Conservation (phyloP, 2,113 vertebrate genomes). For the Dasyprocta punctata region DNA sequence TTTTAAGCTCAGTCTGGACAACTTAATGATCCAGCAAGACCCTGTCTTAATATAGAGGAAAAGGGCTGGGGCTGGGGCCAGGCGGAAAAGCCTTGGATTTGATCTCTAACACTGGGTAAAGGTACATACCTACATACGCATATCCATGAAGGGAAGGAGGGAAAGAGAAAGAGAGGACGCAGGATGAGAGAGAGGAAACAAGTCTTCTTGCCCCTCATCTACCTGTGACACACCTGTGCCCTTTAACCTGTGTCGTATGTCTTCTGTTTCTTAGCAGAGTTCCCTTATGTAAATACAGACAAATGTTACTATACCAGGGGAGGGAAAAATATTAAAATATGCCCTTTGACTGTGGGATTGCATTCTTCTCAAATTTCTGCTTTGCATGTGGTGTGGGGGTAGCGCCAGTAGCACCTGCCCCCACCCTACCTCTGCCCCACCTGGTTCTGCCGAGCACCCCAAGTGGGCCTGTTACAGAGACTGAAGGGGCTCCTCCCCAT, state of each 20-base stretch:
- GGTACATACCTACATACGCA: too few species aligned
- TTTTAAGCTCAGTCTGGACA: neutral
- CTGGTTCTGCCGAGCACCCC: neutral
- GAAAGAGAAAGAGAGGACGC: neutral
- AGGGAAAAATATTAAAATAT: neutral
- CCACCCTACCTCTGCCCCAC: neutral
- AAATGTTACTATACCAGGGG: too few species aligned
- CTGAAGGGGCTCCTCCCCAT: neutral
- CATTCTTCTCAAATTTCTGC: neutral
- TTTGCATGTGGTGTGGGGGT: neutral
- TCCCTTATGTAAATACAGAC: neutral
- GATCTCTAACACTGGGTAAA: neutral
- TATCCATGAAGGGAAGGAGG: accelerated
- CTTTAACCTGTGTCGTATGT: neutral
- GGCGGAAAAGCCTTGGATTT: neutral
- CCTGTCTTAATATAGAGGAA: neutral
- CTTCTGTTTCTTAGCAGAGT: neutral
- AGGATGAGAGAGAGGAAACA: neutral
- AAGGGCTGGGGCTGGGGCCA: neutral
- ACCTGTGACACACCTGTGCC: neutral
- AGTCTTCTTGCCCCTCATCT: too few species aligned
- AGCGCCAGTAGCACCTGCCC: neutral
- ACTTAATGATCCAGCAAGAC: neutral
- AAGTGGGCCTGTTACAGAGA: neutral
- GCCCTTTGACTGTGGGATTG: neutral